These are phyloP conservation scores for Albula glossodonta DNA, from an alignment of 2,113 vertebrate genomes.

Conservation along the genomic window DNA sequence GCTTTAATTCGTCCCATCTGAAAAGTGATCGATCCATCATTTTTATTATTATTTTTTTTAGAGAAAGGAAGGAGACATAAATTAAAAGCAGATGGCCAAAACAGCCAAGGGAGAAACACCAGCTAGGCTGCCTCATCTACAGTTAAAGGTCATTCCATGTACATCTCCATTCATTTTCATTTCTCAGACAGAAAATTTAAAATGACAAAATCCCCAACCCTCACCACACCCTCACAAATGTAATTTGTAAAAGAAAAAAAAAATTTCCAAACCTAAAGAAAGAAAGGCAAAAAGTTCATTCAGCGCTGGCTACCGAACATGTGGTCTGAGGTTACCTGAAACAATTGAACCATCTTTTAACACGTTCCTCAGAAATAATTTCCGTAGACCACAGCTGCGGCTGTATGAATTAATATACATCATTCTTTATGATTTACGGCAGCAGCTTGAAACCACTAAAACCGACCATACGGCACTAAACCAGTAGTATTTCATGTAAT, in stretches of 20 bases:
- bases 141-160: neutral
- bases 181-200: neutral
- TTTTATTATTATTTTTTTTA: neutral
- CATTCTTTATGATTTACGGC: constrained; percentile 57
- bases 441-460: constrained; percentile 47
- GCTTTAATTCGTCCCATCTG: constrained; percentile 18
- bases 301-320: constrained; percentile 13
- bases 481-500: constrained; percentile 60
- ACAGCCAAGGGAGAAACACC: neutral
- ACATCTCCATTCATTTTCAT: neutral
- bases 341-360: constrained; percentile 20
- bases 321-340: constrained; percentile 20
- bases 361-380: constrained; percentile 35
- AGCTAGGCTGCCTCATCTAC: neutral
- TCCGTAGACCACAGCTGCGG: constrained; percentile 47
- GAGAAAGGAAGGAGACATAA: constrained; percentile 11
- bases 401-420: constrained; percentile 47
- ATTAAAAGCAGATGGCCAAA: constrained; percentile 38
- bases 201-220: neutral
- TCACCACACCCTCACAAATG: neutral
- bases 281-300: neutral
- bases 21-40: constrained; percentile 25
- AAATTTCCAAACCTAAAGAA: neutral
- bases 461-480: constrained; percentile 46
- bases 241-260: neutral